A percentile compares a stretch with the other conserved stretches of the same genome.
These are phyloP conservation scores for Lampris megalopsis DNA, from an alignment of 2,113 vertebrate genomes.

Conservation along the genomic window DNA sequence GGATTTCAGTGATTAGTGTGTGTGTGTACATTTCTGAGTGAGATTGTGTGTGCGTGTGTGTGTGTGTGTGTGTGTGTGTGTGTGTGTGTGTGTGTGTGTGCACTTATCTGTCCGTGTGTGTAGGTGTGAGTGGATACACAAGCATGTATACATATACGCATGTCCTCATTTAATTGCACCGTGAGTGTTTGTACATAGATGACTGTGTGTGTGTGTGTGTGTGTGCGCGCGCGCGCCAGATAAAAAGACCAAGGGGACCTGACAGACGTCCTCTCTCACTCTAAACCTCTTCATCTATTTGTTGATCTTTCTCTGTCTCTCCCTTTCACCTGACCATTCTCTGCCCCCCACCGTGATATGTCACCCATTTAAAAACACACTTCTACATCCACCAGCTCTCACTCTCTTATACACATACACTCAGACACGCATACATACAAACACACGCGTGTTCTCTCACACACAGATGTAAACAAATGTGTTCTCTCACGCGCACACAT, in stretches of 20 bases:
- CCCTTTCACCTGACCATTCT: neutral
- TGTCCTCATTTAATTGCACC: constrained; percentile 3
- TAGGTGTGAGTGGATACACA: neutral
- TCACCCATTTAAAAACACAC: constrained; percentile 40
- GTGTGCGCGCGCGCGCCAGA: constrained; percentile 48
- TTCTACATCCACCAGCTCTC: constrained; percentile 39
- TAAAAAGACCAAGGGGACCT: constrained; percentile 62
- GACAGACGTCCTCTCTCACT: constrained; percentile 60
- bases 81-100: constrained; percentile 28
- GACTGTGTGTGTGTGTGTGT: constrained; percentile 35
- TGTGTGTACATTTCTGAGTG: neutral
- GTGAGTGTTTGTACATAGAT: neutral
- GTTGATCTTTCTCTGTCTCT: constrained; percentile 21
- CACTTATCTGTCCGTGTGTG: constrained; percentile 28
- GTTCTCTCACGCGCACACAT: too few relatives aligned
- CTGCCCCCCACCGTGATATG: constrained; percentile 29
- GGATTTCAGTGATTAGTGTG: constrained; percentile 22
- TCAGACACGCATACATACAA: constrained; percentile 19
- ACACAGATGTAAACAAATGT: neutral
- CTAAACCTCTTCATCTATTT: constrained; percentile 10
- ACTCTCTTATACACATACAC: neutral
- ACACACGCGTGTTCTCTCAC: constrained; percentile 18
- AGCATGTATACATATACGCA: constrained; percentile 2
- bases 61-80: constrained; percentile 7
- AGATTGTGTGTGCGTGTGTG: constrained; percentile 23